Evolutionary conservation across 2,797 vertebrate genomes (phyloP), one percentile per base, ranked within the genome.

Genomic region (Naso thynnoides): DNA sequence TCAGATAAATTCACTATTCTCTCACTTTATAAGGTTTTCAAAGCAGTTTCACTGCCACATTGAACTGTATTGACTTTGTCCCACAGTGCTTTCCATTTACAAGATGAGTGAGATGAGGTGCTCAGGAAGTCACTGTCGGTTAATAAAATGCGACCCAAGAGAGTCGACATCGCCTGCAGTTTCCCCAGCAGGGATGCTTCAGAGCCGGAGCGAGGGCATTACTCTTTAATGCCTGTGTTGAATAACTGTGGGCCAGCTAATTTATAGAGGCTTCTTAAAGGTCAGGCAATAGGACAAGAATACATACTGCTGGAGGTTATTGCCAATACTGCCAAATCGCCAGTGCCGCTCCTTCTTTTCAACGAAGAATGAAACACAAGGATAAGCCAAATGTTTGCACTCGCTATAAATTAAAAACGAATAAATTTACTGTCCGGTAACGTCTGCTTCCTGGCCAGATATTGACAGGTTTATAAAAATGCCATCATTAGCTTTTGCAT

Each of bases 191-290:
- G 78, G 78, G 75, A 78, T 56, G 67, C 81, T 79, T 67, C 84
- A 73, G 71, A 73, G 80, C 36, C 3, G 8, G 66, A 73, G 61
- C 15, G 23, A 57, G 62, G 69, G 63, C 80, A 89, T 88, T 88
- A 87, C 79, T 88, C 85, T 89, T 86, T 88, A 87, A 90, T 88
- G 77, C 76, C 68, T 57, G 58, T 73, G 80, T 87, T 86, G 87
- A 93, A 86, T 87, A 89, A 85, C 80, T 50, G 70, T 36, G 69
- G 76, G 72, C 53, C 23, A 9, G 76, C 84, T 91, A 82, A 89
- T 92, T 88, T 90, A 86, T 58, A 77, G 79, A 81, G 74, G 75
- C 73, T 75, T 73, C 74, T 57, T 64, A 88, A 92, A 91, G 89
- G 88, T 89, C 90, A 92, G 79, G 73, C 73, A 60, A 86, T 63